Conservation (phyloP, 2,797 vertebrate species). For the Peromyscus nudipes region DNA sequence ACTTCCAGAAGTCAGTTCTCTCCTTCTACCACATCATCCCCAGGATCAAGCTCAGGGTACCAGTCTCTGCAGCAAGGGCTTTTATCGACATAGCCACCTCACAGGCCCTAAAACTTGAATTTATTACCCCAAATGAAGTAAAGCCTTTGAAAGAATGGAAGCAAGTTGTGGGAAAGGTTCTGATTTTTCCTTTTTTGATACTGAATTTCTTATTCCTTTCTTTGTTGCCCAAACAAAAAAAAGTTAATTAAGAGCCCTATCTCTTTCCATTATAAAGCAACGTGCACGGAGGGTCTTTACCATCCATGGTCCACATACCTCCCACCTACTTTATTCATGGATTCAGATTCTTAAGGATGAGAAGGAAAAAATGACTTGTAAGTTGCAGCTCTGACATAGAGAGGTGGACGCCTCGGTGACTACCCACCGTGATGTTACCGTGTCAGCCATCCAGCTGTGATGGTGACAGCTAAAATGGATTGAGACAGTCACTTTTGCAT, state of each 20-base stretch:
- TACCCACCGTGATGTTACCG: not conserved
- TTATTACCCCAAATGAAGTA: constrained; percentile 45
- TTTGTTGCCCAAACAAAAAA: constrained; percentile 50
- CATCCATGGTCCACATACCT: not conserved
- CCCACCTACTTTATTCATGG: not conserved
- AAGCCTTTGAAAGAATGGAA: constrained; percentile 14
- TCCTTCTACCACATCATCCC: not conserved
- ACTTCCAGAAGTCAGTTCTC: not conserved
- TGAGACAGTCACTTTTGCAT: not conserved
- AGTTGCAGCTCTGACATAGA: not conserved
- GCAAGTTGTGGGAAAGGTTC: not conserved
- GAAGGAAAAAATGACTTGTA: constrained; percentile 26
- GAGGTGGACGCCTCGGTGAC: not conserved
- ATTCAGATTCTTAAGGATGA: constrained; percentile 47
- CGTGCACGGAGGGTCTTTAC: not conserved
- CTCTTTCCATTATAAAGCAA: constrained; percentile 45
- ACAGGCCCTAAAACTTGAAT: not conserved
- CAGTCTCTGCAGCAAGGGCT: not conserved
- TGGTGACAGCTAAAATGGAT: not conserved
- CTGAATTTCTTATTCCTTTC: not conserved
- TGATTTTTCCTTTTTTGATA: not conserved
- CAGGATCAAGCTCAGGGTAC: not conserved
- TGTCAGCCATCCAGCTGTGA: not conserved
- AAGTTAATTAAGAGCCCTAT: constrained; percentile 24
- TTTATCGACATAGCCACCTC: not conserved